Evolutionary conservation across 2,797 vertebrate genomes (phyloP).

Genomic region (Pantherophis vulpinus): DNA sequence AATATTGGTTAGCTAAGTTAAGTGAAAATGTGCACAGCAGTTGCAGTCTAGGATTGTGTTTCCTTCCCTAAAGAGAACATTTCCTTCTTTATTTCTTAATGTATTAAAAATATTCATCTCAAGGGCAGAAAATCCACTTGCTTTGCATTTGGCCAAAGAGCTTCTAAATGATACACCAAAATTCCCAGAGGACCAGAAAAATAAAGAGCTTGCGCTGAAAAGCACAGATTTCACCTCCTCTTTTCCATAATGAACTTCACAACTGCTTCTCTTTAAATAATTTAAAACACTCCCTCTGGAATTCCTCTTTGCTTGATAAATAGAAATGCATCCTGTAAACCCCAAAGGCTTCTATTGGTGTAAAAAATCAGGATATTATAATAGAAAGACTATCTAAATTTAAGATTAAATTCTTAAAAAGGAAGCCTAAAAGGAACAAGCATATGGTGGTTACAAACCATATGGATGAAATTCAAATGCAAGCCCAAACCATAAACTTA

Average conservation of each 20-base stretch:
- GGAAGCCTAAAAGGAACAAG: not conserved
- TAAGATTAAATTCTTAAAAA: not conserved
- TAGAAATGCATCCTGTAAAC: not conserved
- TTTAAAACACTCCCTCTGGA: conserved; percentile 1
- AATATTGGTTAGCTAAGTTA: not conserved
- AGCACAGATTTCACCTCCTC: conserved; percentile 11
- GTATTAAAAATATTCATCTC: conserved; percentile 10
- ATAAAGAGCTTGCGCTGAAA: conserved; percentile 10
- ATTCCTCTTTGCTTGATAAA: not conserved
- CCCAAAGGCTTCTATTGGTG: not conserved
- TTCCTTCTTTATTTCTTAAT: not conserved
- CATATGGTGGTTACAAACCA: not conserved
- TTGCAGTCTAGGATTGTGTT: not conserved
- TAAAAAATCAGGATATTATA: not conserved
- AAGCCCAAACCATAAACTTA: not conserved
- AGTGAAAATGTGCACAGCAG: not conserved
- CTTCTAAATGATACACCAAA: conserved; percentile 9
- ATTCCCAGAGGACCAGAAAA: not conserved
- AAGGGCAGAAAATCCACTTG: conserved; percentile 11
- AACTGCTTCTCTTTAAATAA: conserved; percentile 26
- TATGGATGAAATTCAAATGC: not conserved
- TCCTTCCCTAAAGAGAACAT: not conserved
- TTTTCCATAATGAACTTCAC: conserved; percentile 23
- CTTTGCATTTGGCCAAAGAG: conserved; percentile 5
- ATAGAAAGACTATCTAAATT: not conserved